phyloP scores from a whole-genome alignment of 2,797 vertebrate genomes.

The Nannoperca australis region DNA sequence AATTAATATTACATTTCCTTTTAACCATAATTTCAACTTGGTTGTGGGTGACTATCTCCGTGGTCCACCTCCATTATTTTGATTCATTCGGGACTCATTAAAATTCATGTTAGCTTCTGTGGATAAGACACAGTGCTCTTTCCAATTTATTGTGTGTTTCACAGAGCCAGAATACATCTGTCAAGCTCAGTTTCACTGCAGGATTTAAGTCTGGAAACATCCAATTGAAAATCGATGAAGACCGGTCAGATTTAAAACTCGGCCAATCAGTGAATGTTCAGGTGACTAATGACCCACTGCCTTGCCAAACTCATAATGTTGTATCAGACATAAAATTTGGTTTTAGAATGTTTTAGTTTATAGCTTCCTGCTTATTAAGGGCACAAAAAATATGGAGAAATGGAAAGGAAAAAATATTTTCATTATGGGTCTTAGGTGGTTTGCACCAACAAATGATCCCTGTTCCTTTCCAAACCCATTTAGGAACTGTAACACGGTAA shows the following conservation, averaged over 20 bases:
- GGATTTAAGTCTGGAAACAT: slow-evolving; percentile 16
- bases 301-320: neutral
- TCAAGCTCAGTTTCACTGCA: neutral
- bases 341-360: slow-evolving; percentile 1
- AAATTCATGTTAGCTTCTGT: neutral
- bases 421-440: slow-evolving; percentile 22
- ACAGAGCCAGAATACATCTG: neutral
- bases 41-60: neutral
- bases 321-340: neutral
- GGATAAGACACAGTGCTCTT: neutral
- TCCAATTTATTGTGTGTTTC: neutral
- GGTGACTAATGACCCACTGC: slow-evolving; percentile 40
- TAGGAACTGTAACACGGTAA: slow-evolving; percentile 33
- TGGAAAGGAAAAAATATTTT: slow-evolving; percentile 13
- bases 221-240: slow-evolving; percentile 31
- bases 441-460: slow-evolving; percentile 36
- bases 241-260: neutral
- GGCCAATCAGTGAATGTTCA: slow-evolving; percentile 14
- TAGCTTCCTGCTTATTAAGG: neutral
- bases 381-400: neutral
- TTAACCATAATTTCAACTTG: neutral
- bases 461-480: slow-evolving; percentile 38
- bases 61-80: neutral
- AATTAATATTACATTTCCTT: neutral
- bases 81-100: neutral